Evolutionary conservation across 2,888 invertebrate genomes (phyloP).

Genomic region (Aethes cnicana): DNA sequence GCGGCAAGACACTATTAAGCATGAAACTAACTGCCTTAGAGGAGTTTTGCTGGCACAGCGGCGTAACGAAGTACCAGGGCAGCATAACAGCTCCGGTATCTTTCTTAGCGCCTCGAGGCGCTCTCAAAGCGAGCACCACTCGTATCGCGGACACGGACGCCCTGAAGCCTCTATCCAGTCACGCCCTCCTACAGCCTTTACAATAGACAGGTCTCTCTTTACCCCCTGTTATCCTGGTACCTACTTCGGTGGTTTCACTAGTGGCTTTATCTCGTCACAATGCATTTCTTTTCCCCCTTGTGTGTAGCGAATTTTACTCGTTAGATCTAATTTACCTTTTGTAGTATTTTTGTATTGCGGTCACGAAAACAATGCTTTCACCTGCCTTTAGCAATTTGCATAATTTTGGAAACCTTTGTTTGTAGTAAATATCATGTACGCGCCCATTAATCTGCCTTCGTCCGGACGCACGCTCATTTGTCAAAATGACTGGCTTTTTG

Average conservation of each 20-base stretch:
- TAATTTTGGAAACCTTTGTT: slow-evolving; percentile 2
- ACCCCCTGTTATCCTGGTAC: slow-evolving; percentile 11
- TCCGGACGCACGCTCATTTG: slow-evolving; percentile 37
- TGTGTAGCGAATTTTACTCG: too few species aligned
- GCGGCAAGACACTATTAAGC: background rate
- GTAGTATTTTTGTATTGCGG: too few species aligned
- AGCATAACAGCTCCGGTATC: slow-evolving; percentile 46
- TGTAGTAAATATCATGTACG: slow-evolving; percentile 17
- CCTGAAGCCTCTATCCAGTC: slow-evolving; percentile 34
- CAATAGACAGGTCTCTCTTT: slow-evolving; percentile 11
- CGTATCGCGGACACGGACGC: slow-evolving; percentile 31
- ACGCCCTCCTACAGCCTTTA: slow-evolving; percentile 32
- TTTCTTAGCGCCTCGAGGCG: slow-evolving; percentile 40
- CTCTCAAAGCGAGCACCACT: slow-evolving; percentile 39
- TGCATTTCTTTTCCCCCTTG: too few species aligned
- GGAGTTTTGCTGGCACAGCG: slow-evolving; percentile 8
- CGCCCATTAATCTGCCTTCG: slow-evolving; percentile 32
- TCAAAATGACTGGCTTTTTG: slow-evolving; percentile 39
- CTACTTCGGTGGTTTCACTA: too few species aligned
- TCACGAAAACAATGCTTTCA: slow-evolving; percentile 6
- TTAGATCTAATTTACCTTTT: too few species aligned
- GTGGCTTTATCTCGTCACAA: too few species aligned
- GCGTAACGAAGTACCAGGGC: slow-evolving; percentile 38
- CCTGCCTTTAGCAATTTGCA: slow-evolving; percentile 7
- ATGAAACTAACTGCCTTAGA: background rate